Conservation (phyloP, 2,888 invertebrate genomes). For the Ephialtes manifestator region DNA sequence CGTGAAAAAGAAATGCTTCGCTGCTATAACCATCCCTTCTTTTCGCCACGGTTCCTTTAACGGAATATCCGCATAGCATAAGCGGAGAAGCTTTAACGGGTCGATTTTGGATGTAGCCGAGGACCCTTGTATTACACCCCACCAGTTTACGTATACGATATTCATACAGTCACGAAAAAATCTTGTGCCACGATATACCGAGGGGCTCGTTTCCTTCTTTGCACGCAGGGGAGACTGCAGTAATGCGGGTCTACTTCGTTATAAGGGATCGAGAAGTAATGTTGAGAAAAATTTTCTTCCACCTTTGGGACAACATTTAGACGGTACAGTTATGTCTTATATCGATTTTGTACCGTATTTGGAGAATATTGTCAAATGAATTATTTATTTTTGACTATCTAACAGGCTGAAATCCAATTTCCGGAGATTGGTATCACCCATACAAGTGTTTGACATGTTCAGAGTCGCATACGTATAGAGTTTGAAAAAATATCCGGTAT, state of each 20-base stretch:
- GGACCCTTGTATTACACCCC: slow-evolving; percentile 51
- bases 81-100: slow-evolving; percentile 52
- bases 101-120: slow-evolving; percentile 63
- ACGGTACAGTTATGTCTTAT: background rate
- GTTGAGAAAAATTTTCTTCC: background rate
- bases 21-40: slow-evolving; percentile 9
- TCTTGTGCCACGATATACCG: slow-evolving; percentile 42
- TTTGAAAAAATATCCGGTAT: no score
- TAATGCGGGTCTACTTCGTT: slow-evolving; percentile 24
- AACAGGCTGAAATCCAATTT: no score
- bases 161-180: slow-evolving; percentile 46
- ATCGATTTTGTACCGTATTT: background rate
- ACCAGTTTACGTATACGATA: slow-evolving; percentile 22
- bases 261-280: background rate
- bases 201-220: slow-evolving; percentile 29
- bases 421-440: no score
- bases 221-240: slow-evolving; percentile 1
- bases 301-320: background rate
- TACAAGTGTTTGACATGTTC: no score
- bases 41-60: slow-evolving; percentile 43
- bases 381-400: no score
- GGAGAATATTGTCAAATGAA: background rate
- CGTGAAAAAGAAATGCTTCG: slow-evolving; percentile 50
- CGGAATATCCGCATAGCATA: slow-evolving; percentile 56
- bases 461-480: background rate